Evolutionary conservation across 2,888 invertebrate species (phyloP).

Genomic region (Oligia latruncula): DNA sequence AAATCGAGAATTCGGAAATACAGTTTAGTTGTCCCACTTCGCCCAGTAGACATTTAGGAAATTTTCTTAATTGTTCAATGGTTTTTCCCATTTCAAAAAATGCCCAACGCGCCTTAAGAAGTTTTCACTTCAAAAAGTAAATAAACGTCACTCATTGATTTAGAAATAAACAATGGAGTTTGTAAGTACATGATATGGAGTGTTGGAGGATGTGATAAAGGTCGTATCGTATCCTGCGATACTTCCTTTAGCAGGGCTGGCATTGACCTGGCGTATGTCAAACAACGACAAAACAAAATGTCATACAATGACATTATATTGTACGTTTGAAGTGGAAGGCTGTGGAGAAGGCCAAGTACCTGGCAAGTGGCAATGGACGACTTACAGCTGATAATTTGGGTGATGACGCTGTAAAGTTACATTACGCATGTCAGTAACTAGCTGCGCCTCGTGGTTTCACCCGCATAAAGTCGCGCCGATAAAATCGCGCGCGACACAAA

Average conservation of each 20-base stretch:
- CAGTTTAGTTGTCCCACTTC: not conserved
- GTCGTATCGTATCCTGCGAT: constrained; percentile 46
- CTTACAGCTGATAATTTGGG: constrained; percentile 1
- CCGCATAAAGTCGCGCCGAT: no score
- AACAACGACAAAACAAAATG: constrained; percentile 35
- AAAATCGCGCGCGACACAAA: no score
- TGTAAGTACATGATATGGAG: constrained; percentile 22
- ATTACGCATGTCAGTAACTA: not conserved
- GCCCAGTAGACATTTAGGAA: not conserved
- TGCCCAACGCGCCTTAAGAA: no score
- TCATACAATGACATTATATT: constrained; percentile 10
- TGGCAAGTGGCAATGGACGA: not conserved
- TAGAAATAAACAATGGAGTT: constrained; percentile 41
- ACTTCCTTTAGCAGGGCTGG: constrained; percentile 40
- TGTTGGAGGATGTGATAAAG: constrained; percentile 58
- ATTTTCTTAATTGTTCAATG: no score
- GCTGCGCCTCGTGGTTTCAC: not conserved
- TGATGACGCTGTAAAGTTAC: not conserved
- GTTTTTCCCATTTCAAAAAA: no score
- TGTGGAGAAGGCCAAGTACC: not conserved
- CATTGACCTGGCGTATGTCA: constrained; percentile 49
- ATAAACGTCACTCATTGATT: constrained; percentile 27
- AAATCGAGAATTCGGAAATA: not conserved
- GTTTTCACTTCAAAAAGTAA: not conserved
- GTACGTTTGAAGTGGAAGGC: constrained; percentile 7